Percentiles rank a stretch among this genome's conserved stretches.
Conservation (phyloP, 2,888 invertebrate genomes). For the Idaea biselata region DNA sequence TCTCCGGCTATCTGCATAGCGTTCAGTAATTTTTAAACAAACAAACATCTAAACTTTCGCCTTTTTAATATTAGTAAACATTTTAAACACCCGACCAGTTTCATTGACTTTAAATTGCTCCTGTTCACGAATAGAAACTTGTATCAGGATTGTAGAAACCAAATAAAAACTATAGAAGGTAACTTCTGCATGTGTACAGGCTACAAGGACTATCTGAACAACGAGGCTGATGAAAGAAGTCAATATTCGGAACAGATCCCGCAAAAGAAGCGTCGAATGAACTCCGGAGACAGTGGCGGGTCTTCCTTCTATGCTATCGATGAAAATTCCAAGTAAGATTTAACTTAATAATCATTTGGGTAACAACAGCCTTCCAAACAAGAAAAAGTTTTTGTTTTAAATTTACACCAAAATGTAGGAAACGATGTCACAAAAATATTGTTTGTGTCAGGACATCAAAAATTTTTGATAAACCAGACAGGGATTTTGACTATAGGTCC, state of each 20-base stretch:
- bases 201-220: slow-evolving; percentile 52
- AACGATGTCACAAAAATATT: too few relatives aligned
- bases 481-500: too few relatives aligned
- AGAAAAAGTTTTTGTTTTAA: too few relatives aligned
- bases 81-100: too few relatives aligned
- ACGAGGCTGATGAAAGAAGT: slow-evolving; percentile 34
- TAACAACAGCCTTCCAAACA: too few relatives aligned
- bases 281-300: slow-evolving; percentile 47
- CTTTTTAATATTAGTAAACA: not conserved
- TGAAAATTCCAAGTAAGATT: slow-evolving; percentile 42
- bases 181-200: slow-evolving; percentile 36
- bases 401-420: too few relatives aligned
- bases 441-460: too few relatives aligned
- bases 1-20: too few relatives aligned
- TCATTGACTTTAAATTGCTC: too few relatives aligned
- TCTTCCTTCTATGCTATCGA: slow-evolving; percentile 42
- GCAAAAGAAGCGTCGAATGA: slow-evolving; percentile 53
- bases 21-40: not conserved
- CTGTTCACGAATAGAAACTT: too few relatives aligned
- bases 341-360: not conserved
- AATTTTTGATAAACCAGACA: too few relatives aligned
- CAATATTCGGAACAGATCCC: slow-evolving; percentile 33
- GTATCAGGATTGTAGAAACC: not conserved
- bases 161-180: not conserved
- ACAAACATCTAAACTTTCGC: not conserved